phyloP scores from a whole-genome alignment of 1,140 invertebrate genomes.

The Zaprionus ghesquierei region DNA sequence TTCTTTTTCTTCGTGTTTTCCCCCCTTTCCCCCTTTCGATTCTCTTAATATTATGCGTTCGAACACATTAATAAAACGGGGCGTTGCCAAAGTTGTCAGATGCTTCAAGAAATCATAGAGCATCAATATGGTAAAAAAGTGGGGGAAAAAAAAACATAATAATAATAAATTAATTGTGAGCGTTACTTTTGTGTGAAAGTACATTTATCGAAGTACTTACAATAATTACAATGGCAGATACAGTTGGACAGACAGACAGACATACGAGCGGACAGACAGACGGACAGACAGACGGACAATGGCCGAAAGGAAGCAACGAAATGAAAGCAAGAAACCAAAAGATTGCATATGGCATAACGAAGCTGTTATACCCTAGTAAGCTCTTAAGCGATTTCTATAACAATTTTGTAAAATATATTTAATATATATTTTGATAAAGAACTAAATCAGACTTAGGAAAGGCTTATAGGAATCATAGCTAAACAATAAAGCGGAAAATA shows the following conservation, averaged over 20 bases:
- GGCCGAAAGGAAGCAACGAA: not conserved
- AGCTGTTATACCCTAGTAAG: not conserved
- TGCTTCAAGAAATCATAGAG: slow-evolving; percentile 52
- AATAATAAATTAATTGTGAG: slow-evolving; percentile 73
- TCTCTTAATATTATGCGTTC: slow-evolving; percentile 58
- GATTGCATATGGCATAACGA: not conserved
- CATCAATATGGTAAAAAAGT: slow-evolving; percentile 47
- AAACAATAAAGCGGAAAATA: too few species aligned
- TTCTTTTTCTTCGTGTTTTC: slow-evolving; percentile 7
- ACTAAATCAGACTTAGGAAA: too few species aligned
- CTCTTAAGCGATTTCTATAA: too few species aligned
- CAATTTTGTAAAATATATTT: too few species aligned
- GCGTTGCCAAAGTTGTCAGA: slow-evolving; percentile 63
- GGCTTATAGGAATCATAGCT: too few species aligned
- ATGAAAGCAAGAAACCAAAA: not conserved
- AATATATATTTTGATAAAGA: too few species aligned
- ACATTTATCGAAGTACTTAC: slow-evolving; percentile 60
- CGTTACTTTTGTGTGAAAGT: slow-evolving; percentile 32
- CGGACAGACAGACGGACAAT: slow-evolving; percentile 12
- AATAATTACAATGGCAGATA: slow-evolving; percentile 66
- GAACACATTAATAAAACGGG: slow-evolving; percentile 75
- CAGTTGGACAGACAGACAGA: slow-evolving; percentile 10
- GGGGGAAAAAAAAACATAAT: too few species aligned
- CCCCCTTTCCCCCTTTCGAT: slow-evolving; percentile 4
- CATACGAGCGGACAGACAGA: not conserved